Percentiles rank a stretch among this genome's conserved stretches.
phyloP scores from a whole-genome alignment of 1,140 invertebrate genomes.

The Bombus consobrinus region DNA sequence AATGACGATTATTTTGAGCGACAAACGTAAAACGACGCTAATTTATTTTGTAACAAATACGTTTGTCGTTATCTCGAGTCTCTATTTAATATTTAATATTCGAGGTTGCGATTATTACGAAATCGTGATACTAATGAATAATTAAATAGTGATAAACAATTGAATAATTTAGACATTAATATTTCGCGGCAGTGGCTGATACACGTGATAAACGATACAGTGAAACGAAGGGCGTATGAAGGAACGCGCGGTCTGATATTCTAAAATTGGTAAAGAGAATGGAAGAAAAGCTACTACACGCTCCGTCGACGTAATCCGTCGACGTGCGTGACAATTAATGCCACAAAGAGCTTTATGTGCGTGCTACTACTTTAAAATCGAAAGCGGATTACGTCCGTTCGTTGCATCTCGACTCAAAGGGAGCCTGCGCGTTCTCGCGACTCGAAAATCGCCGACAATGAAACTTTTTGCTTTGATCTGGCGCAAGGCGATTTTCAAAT shows the following conservation, averaged over 20 bases:
- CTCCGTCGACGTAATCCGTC: conserved; percentile 20
- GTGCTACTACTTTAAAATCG: conserved; percentile 6
- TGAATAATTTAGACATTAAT: no score
- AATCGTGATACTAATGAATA: no score
- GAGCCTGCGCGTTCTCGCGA: neutral
- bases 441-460: neutral
- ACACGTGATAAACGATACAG: neutral
- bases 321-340: conserved; percentile 40
- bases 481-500: neutral
- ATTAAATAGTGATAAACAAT: no score
- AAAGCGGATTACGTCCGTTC: conserved; percentile 25
- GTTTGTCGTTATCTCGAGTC: no score
- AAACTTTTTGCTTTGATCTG: neutral
- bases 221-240: no score
- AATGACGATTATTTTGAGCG: no score
- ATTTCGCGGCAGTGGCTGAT: no score
- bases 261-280: neutral
- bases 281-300: neutral
- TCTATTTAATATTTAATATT: no score
- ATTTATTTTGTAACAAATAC: no score
- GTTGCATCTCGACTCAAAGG: conserved; percentile 20
- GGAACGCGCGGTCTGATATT: neutral
- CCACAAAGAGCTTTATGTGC: conserved; percentile 38
- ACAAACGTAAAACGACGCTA: no score
- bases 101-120: no score